phyloP scores from a whole-genome alignment of 2,888 invertebrate genomes.

The Eristalis arbustorum region DNA sequence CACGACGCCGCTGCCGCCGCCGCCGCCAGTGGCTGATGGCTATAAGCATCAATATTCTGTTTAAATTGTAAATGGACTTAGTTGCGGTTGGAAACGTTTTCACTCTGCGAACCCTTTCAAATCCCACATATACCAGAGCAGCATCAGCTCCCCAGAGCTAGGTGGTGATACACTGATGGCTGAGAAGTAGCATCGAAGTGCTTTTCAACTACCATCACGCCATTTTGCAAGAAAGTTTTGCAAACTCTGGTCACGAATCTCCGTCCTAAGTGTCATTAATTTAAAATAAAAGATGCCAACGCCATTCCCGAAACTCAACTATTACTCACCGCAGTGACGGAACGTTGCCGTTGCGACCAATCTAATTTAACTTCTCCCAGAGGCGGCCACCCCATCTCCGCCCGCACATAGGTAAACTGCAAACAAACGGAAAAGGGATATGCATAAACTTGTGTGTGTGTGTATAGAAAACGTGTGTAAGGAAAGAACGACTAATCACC shows the following conservation, averaged over 20 bases:
- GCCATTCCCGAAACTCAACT: conserved; percentile 16
- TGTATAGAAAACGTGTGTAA: not conserved
- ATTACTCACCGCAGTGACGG: conserved; percentile 46
- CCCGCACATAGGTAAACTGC: not conserved
- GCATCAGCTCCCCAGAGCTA: conserved; percentile 11
- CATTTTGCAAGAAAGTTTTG: conserved; percentile 29
- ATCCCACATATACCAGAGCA: conserved; percentile 24
- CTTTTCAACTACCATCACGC: conserved; percentile 33
- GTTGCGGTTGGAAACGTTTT: conserved; percentile 55
- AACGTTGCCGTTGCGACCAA: conserved; percentile 54
- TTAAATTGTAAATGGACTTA: conserved; percentile 62
- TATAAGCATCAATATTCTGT: conserved; percentile 54
- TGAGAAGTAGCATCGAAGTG: conserved; percentile 13
- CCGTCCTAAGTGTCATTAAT: conserved; percentile 61
- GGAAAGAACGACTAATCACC: conserved; percentile 55
- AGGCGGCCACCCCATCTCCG: not conserved
- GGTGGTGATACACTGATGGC: not conserved
- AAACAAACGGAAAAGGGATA: conserved; percentile 30
- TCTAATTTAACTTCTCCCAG: conserved; percentile 61
- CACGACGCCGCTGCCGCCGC: not conserved
- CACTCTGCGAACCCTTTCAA: conserved; percentile 41
- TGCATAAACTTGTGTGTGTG: not conserved
- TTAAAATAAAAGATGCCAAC: conserved; percentile 63
- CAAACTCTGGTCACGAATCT: conserved; percentile 63
- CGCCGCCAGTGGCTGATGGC: not conserved